phyloP scores from a whole-genome alignment of 2,113 vertebrate genomes.

The Lepisosteus oculatus region DNA sequence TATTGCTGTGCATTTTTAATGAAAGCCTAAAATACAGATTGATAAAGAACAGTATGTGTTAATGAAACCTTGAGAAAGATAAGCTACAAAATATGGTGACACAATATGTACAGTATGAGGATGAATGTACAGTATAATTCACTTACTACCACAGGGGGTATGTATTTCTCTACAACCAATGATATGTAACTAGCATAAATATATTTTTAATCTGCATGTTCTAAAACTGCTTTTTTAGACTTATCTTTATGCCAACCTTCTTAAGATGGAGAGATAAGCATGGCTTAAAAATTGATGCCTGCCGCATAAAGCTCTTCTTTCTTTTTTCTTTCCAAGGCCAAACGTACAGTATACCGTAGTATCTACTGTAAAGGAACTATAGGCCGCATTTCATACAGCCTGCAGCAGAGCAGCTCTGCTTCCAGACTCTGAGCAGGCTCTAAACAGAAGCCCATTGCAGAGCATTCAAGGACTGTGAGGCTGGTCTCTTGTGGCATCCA shows the following conservation, averaged over 20 bases:
- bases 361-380: not conserved
- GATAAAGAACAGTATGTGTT: too few relatives aligned
- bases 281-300: not conserved
- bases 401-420: not conserved
- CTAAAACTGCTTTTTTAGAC: not conserved
- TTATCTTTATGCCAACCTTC: not conserved
- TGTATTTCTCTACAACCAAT: too few relatives aligned
- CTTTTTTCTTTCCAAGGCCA: not conserved
- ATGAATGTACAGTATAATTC: too few relatives aligned
- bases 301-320: too few relatives aligned
- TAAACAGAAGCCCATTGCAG: not conserved
- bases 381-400: not conserved
- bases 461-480: conserved; percentile 7
- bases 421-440: not conserved
- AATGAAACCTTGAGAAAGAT: too few relatives aligned
- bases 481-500: not conserved
- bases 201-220: too few relatives aligned
- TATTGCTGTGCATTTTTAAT: too few relatives aligned
- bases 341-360: not conserved
- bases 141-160: too few relatives aligned
- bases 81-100: too few relatives aligned
- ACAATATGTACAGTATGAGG: too few relatives aligned
- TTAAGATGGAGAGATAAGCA: not conserved
- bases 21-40: too few relatives aligned
- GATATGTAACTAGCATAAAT: too few relatives aligned